These are phyloP conservation scores for Scylla paramamosain DNA, from an alignment of 1,140 invertebrate species.

Conservation along the genomic window DNA sequence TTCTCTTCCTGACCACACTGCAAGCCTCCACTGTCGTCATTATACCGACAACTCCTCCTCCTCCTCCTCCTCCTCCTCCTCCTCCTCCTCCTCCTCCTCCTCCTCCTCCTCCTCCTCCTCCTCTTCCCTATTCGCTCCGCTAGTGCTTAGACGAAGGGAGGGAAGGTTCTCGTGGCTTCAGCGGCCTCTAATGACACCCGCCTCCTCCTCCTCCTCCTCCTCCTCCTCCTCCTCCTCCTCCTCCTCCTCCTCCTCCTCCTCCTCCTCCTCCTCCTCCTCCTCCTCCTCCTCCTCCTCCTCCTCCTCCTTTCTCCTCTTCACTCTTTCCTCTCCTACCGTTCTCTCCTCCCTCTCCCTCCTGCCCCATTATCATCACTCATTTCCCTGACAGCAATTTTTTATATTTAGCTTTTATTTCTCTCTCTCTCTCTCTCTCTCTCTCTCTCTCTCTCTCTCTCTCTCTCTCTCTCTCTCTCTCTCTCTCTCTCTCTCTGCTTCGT, in stretches of 20 bases:
- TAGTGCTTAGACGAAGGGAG: background rate
- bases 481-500: background rate
- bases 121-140: background rate
- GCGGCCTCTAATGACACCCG: background rate
- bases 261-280: background rate
- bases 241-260: background rate
- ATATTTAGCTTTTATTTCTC: background rate
- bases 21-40: too few species aligned
- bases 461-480: too few species aligned
- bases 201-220: background rate
- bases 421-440: background rate
- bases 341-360: background rate
- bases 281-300: background rate
- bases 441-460: background rate
- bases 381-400: constrained; percentile 7
- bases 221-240: background rate
- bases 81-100: background rate
- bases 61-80: background rate
- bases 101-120: background rate
- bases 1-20: too few species aligned
- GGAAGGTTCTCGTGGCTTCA: background rate
- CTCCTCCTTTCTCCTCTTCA: background rate
- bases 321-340: background rate
- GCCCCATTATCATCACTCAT: background rate
- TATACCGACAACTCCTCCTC: background rate